Evolutionary conservation across 2,888 invertebrate species (phyloP).

Genomic region (Diarsia dahlii): DNA sequence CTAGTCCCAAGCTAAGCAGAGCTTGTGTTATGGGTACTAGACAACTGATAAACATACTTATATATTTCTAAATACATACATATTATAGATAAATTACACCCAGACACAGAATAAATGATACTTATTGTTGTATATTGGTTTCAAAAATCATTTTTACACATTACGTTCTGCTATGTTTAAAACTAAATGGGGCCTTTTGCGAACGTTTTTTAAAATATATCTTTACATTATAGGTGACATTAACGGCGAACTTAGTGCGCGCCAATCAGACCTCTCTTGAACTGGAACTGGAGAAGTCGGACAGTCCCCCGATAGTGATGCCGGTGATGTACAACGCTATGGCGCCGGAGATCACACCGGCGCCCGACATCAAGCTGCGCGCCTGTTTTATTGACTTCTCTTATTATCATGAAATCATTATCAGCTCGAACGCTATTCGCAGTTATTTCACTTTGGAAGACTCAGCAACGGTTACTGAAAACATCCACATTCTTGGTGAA

Average conservation of each 20-base stretch:
- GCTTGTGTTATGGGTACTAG: no score
- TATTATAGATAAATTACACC: no score
- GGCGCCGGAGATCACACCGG: conserved; percentile 87
- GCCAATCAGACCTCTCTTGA: conserved; percentile 85
- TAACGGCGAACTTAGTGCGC: conserved; percentile 89
- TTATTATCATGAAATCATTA: conserved; percentile 86
- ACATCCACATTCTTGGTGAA: neutral
- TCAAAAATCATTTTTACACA: neutral
- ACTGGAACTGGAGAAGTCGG: conserved; percentile 90
- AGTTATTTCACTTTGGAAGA: conserved; percentile 77
- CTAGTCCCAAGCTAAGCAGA: no score
- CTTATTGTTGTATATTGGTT: neutral
- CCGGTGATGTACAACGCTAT: conserved; percentile 89
- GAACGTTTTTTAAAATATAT: neutral
- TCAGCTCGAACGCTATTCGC: conserved; percentile 86
- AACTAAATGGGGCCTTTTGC: neutral
- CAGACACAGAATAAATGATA: no score
- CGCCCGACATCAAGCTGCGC: conserved; percentile 88
- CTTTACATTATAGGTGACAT: conserved; percentile 83
- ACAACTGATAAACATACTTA: no score
- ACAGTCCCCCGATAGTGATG: conserved; percentile 88
- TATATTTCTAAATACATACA: no score
- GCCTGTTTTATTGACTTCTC: conserved; percentile 91
- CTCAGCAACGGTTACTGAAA: conserved; percentile 26
- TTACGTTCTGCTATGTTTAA: neutral